Percentiles rank a stretch among this genome's conserved stretches.
phyloP scores from a whole-genome alignment of 37 sponge, comb jelly and placozoan species.

The Aphrocallistes beatrix region DNA sequence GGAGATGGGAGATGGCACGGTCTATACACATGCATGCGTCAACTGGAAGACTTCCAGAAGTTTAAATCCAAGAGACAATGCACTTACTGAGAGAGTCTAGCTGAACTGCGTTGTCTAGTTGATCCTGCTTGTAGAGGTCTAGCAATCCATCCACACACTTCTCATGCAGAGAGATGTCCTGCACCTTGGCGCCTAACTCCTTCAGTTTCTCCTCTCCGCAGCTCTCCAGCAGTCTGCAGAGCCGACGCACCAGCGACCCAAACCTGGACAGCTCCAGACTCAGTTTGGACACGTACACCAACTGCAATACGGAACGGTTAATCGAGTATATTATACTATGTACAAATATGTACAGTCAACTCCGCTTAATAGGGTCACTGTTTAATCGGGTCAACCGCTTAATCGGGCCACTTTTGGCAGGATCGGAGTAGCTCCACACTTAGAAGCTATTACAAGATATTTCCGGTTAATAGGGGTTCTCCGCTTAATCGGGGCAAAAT shows the following conservation, averaged over 20 bases:
- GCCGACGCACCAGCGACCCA: constrained; percentile 16
- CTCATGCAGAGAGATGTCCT: neutral
- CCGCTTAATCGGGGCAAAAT: too few species aligned
- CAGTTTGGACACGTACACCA: constrained; percentile 1
- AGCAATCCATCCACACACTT: neutral
- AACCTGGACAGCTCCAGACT: neutral
- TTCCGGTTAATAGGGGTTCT: too few species aligned
- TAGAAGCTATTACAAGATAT: too few species aligned
- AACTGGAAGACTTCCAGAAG: too few species aligned
- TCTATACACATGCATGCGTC: too few species aligned
- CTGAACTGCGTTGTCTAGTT: neutral
- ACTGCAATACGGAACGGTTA: neutral
- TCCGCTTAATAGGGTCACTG: too few species aligned
- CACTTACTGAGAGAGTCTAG: constrained; percentile 3
- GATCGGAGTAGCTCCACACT: too few species aligned
- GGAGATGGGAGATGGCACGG: neutral
- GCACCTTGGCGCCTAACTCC: neutral
- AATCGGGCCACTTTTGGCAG: too few species aligned
- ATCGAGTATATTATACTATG: too few species aligned
- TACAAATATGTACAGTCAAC: too few species aligned
- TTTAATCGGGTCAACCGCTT: too few species aligned
- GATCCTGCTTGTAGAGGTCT: neutral
- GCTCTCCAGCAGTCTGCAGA: neutral
- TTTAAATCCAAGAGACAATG: neutral
- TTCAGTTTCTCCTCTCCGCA: neutral